phyloP scores from a whole-genome alignment of 1,140 invertebrate species.

The Heliconius nattereri region DNA sequence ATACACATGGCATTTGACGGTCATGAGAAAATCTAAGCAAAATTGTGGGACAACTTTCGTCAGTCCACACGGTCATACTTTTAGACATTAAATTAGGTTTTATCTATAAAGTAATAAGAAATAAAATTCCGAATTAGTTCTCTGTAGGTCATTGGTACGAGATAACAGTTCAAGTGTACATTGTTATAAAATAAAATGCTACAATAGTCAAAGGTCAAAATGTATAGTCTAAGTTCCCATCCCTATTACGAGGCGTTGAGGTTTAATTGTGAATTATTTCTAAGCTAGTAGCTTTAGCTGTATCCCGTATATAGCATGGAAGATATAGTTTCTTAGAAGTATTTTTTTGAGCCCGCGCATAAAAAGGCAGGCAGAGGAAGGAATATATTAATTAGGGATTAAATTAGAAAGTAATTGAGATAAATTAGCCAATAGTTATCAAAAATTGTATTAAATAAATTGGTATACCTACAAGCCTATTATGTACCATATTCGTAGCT shows the following conservation, averaged over 20 bases:
- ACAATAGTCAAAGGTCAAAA: slow-evolving; percentile 37
- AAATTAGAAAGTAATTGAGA: too few relatives aligned
- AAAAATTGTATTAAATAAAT: too few relatives aligned
- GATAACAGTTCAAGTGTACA: slow-evolving; percentile 38
- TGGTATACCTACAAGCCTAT: too few relatives aligned
- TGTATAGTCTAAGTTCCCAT: not conserved
- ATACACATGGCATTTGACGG: slow-evolving; percentile 43
- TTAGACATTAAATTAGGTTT: not conserved
- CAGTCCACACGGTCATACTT: slow-evolving; percentile 12
- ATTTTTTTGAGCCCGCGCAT: too few relatives aligned
- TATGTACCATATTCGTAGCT: too few relatives aligned
- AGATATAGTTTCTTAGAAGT: too few relatives aligned
- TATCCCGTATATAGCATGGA: too few relatives aligned
- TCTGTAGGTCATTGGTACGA: slow-evolving; percentile 23
- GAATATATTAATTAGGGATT: too few relatives aligned
- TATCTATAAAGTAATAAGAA: not conserved
- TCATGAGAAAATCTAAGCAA: slow-evolving; percentile 51
- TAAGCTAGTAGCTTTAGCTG: not conserved
- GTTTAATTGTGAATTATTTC: not conserved
- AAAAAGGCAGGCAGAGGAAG: too few relatives aligned
- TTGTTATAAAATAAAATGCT: slow-evolving; percentile 33
- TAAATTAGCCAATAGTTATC: too few relatives aligned
- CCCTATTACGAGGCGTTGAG: not conserved
- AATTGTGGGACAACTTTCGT: slow-evolving; percentile 47
- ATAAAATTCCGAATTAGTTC: not conserved